Evolutionary conservation across 2,113 vertebrate species (phyloP).

Genomic region (Promerops cafer): DNA sequence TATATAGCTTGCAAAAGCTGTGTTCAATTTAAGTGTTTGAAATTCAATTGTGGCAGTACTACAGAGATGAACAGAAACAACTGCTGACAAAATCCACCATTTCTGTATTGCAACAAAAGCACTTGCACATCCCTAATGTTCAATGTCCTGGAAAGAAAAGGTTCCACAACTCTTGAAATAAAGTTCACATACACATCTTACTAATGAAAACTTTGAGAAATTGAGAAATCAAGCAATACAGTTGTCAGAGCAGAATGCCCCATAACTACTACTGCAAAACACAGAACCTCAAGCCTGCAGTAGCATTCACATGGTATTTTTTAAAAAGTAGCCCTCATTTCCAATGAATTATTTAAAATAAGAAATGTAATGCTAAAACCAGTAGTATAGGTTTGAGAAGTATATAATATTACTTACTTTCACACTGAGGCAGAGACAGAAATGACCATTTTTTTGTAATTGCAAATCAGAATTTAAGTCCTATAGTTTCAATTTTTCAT

Average conservation of each 20-base stretch:
- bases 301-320: neutral
- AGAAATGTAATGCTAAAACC: neutral
- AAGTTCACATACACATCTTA: neutral
- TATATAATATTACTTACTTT: neutral
- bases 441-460: neutral
- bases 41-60: neutral
- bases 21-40: neutral
- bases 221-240: neutral
- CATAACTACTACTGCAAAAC: neutral
- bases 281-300: neutral
- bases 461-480: neutral
- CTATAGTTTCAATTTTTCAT: neutral
- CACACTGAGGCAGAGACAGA: neutral
- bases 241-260: neutral
- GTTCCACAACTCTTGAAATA: neutral
- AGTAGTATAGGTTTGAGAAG: neutral
- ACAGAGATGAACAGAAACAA: neutral
- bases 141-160: neutral
- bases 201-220: neutral
- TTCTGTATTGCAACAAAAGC: neutral
- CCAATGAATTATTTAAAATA: neutral
- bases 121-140: neutral
- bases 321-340: neutral
- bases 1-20: neutral
- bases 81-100: neutral